Conservation (phyloP, 2,797 vertebrate species). For the Spondyliosoma cantharus region DNA sequence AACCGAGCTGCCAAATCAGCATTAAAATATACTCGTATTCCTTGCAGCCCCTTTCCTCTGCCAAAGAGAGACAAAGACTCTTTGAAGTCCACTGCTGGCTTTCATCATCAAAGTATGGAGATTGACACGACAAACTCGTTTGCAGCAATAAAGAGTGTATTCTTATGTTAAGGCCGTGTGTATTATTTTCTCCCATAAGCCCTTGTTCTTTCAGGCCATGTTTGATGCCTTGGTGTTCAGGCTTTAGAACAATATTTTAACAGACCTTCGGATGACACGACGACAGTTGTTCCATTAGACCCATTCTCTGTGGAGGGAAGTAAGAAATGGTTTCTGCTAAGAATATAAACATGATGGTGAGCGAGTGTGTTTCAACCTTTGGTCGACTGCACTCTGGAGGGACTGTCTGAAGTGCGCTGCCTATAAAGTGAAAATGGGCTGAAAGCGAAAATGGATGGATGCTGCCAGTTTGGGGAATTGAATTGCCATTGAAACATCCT, state of each 20-base stretch:
- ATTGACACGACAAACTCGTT: constrained; percentile 62
- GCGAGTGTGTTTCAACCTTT: constrained; percentile 47
- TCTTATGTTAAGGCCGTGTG: constrained; percentile 67
- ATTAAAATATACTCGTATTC: constrained; percentile 80
- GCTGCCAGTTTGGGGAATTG: background rate
- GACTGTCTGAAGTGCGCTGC: constrained; percentile 14
- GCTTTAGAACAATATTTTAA: constrained; percentile 38
- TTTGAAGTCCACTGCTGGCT: constrained; percentile 80
- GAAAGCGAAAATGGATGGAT: constrained; percentile 9
- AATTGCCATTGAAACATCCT: background rate
- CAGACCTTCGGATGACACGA: constrained; percentile 36
- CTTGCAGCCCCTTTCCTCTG: constrained; percentile 34
- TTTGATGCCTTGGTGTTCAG: constrained; percentile 35
- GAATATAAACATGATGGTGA: constrained; percentile 44
- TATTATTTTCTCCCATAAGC: constrained; percentile 14
- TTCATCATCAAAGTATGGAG: constrained; percentile 84
- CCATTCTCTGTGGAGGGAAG: background rate
- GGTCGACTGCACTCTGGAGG: constrained; percentile 18
- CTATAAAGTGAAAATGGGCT: constrained; percentile 37
- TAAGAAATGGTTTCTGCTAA: constrained; percentile 43
- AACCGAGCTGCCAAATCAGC: constrained; percentile 78
- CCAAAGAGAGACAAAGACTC: constrained; percentile 56
- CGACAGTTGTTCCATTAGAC: constrained; percentile 39
- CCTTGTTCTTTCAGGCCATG: constrained; percentile 17
- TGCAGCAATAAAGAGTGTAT: constrained; percentile 57